Base-by-base conservation (phyloP, 2,888 invertebrate species). In the Drosophila recens region DNA sequence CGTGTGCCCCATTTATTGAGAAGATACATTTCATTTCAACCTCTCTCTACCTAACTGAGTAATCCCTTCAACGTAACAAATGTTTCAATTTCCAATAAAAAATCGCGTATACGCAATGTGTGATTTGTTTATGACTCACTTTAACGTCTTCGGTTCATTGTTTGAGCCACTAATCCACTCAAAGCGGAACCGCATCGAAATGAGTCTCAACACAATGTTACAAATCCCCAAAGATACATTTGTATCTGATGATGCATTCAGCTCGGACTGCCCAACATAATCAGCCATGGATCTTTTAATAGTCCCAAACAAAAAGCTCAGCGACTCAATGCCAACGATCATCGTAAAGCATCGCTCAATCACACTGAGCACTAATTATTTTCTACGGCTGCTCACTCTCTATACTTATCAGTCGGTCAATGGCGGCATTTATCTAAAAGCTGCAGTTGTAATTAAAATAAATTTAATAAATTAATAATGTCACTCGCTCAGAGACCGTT, bases 391-490 rank as follows among this genome's bases (percentile, higher is more conserved):
- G 42, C 36, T 62, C 56, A 42, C 30, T n/a, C 49, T 62, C 52
- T 43, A 49, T 49, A 20, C 3, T 20, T 20, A 38, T 11, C 54
- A 67, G 53, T 58, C 64, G 63, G 13, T 53, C 15, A 38, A 46
- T 72, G 80, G 75, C 90, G 89, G 90, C 84, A 61, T 86, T 78
- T 78, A 79, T 86, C 80, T 82, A 66, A 82, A 54, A 71, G 75
- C 71, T 53, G 72, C 71, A 56, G 75, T 67, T 75, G 80, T 75
- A 80, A 90, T 91, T 90, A 90, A 90, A 90, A 84, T 89, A 90
- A 89, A 90, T 91, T 90, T 86, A 85, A 83, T 87, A 81, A 84
- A 91, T 90, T 91, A 87, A 91, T 91, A 87, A 75, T 89, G 84
- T 88, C 90, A 90, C 87, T 91, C 87, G 87, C 85, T 58, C 15